Base-by-base conservation (phyloP, 2,797 vertebrate species). In the Loris lydekkerianus region DNA sequence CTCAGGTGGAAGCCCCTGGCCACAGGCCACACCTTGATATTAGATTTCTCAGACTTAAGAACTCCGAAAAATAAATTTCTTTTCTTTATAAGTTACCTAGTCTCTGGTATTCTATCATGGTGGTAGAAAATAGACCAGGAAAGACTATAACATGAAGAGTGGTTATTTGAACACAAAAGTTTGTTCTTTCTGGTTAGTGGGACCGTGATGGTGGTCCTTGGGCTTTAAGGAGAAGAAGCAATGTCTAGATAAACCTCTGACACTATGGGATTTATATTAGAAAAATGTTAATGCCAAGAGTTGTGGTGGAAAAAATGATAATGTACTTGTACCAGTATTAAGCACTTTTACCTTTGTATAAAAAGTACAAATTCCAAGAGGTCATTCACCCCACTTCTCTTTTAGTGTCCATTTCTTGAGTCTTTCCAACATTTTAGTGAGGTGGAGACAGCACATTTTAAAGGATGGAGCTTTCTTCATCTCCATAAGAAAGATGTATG, bases 341-440 rank as follows among this genome's bases (percentile, higher is more conserved):
- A 82, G 20, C 31, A 23, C 75, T 65, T 91, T 37, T 17, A 29
- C 60, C 56, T 46, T 6, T 60, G 56, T 53, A 20, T 31, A 29
- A 80, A 76, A 88, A 49, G 53, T n/a, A 14, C 81, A 72, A 2
- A 82, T 73, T 78, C 95, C 46, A 83, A 46, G 91, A 60, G 95
- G 69, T 76, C 80, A 46, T 8, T 76, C 75, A 46, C 8, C 37
- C 27, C 4, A 21, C 60, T 49, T 65, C n/a, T 87, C 46, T 43
- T 63, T 29, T 0, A 40, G 78, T 46, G 60, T 81, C 40, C 81
- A 17, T 94, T 76, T 91, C 85, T 90, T 46, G 75, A 34, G 61
- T 94, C 21, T 31, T 70, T 37, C 1, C 69, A 49, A 65, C 67
- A 27, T 25, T 76, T 31, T 78, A 80, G 43, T 5, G 13, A 85